Conservation (phyloP, 2,888 invertebrate species). For the Yponomeuta sedellus region DNA sequence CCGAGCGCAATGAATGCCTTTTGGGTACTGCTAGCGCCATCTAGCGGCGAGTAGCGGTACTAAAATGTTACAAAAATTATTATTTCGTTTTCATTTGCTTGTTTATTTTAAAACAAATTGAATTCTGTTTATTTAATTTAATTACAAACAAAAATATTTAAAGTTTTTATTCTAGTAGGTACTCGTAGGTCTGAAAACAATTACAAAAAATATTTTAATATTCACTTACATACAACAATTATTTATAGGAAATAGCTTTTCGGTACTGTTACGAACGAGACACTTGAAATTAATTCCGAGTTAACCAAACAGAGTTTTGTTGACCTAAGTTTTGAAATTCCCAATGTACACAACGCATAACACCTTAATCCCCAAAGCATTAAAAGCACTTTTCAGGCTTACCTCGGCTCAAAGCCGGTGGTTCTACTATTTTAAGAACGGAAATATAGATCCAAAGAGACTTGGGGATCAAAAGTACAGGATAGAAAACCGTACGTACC, state of each 20-base stretch:
- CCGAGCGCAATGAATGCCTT: background rate
- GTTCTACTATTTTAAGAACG: background rate
- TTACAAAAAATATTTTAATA: background rate
- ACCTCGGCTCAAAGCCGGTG: background rate
- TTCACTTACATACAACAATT: background rate
- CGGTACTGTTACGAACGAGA: no score
- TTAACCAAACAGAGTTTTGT: background rate
- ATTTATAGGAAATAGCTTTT: background rate
- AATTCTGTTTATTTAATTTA: background rate
- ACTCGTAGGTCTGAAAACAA: no score
- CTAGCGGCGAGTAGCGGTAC: slow-evolving; percentile 46
- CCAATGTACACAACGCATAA: background rate
- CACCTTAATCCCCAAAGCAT: background rate
- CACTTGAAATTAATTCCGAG: background rate
- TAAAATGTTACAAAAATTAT: slow-evolving; percentile 13
- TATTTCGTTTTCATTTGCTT: background rate
- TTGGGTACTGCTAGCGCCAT: slow-evolving; percentile 43
- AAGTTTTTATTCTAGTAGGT: no score
- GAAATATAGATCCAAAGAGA: background rate
- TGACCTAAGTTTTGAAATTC: background rate
- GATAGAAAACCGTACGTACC: no score
- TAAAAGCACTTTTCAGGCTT: background rate
- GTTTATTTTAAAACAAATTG: background rate
- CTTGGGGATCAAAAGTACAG: no score
- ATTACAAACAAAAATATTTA: no score